Conservation (phyloP, 2,113 vertebrate genomes). For the Cathartes aura region DNA sequence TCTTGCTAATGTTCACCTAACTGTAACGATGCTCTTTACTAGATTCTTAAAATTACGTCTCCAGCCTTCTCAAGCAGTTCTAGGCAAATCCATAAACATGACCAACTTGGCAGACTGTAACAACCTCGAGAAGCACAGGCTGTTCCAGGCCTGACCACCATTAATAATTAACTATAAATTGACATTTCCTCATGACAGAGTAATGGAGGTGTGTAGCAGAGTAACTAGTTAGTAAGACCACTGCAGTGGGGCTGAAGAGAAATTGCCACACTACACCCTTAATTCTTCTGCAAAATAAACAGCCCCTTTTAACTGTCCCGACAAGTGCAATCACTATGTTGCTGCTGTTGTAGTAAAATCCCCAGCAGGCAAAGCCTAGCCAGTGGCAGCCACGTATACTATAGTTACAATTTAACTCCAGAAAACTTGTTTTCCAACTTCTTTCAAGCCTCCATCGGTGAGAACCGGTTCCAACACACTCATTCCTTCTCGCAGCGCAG, state of each 20-base stretch:
- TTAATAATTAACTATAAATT: slow-evolving; percentile 57
- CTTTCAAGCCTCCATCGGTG: background rate
- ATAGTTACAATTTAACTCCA: slow-evolving; percentile 9
- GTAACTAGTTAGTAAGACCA: background rate
- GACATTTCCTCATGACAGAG: background rate
- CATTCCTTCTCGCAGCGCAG: accelerated
- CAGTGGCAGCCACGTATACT: background rate
- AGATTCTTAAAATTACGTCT: background rate
- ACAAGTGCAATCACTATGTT: accelerated
- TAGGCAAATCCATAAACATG: background rate
- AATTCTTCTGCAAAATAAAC: background rate
- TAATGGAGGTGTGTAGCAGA: background rate
- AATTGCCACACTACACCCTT: background rate
- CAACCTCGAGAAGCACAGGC: background rate
- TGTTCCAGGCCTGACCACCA: slow-evolving; percentile 2
- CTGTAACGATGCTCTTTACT: background rate
- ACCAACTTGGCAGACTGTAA: background rate
- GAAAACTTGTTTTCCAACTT: slow-evolving; percentile 18
- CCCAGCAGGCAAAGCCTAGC: background rate
- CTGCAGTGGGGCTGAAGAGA: background rate
- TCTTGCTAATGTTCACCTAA: background rate
- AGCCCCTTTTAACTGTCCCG: background rate
- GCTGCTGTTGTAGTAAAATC: background rate
- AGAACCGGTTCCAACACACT: background rate
- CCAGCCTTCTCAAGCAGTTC: background rate